phyloP scores from a whole-genome alignment of 2,888 invertebrate species.

The Cosmia trapezina region DNA sequence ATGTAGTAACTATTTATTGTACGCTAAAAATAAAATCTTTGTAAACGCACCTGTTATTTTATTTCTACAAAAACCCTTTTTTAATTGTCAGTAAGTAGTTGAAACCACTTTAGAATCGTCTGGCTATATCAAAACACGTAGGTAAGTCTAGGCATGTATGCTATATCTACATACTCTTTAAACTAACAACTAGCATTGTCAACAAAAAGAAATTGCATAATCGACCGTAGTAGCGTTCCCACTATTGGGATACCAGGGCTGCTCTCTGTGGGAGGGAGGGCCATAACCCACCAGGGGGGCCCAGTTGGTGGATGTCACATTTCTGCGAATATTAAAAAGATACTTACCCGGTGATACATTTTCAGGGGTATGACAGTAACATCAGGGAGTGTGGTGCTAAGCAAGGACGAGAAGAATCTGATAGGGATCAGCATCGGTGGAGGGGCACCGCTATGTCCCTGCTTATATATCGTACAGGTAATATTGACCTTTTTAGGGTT shows the following conservation, averaged over 20 bases:
- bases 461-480: constrained; percentile 99
- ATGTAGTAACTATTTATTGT: constrained; percentile 10
- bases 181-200: neutral
- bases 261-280: neutral
- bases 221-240: neutral
- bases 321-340: neutral
- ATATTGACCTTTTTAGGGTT: neutral
- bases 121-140: neutral
- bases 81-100: neutral
- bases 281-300: neutral
- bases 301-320: too few relatives aligned
- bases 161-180: neutral
- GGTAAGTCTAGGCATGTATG: neutral
- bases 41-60: constrained; percentile 36
- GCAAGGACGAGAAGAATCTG: constrained; percentile 97
- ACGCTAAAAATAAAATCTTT: constrained; percentile 42
- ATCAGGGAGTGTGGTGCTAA: constrained; percentile 96
- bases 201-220: too few relatives aligned
- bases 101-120: neutral
- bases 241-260: neutral
- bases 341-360: constrained; percentile 32
- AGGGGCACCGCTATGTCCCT: constrained; percentile 98
- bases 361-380: constrained; percentile 99
- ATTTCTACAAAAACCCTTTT: constrained; percentile 21
- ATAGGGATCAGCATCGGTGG: constrained; percentile 99